Conservation (phyloP, 2,113 vertebrate genomes). For the Gambusia holbrooki region DNA sequence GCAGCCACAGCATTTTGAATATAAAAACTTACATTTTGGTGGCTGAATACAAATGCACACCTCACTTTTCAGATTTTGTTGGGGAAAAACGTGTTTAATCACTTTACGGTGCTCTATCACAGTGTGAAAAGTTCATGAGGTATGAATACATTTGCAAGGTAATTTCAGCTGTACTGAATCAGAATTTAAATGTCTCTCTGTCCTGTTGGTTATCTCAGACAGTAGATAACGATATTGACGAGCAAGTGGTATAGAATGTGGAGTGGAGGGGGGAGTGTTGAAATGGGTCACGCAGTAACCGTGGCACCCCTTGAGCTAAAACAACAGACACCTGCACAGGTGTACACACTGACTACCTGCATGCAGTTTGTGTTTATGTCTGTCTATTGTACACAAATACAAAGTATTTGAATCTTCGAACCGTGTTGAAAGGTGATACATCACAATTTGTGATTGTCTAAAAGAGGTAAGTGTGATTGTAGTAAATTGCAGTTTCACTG, state of each 20-base stretch:
- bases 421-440: conserved; percentile 21
- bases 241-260: not conserved
- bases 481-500: conserved; percentile 35
- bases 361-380: conserved; percentile 39
- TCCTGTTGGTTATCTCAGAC: not conserved
- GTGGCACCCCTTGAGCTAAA: not conserved
- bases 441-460: not conserved
- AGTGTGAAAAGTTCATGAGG: not conserved
- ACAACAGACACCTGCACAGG: conserved; percentile 27
- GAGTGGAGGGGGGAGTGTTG: not conserved
- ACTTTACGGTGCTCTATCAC: not conserved
- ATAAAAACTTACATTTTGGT: not conserved
- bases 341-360: conserved; percentile 19
- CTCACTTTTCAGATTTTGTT: not conserved
- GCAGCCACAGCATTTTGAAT: not conserved
- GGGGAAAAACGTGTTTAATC: too few relatives aligned
- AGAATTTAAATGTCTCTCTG: not conserved
- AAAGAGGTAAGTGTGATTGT: conserved; percentile 39
- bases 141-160: not conserved
- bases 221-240: not conserved
- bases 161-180: not conserved
- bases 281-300: not conserved
- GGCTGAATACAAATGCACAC: not conserved
- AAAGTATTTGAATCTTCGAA: not conserved
- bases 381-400: conserved; percentile 18